These are phyloP conservation scores for Eretmocerus hayati DNA, from an alignment of 2,888 invertebrate genomes.

Conservation along the genomic window DNA sequence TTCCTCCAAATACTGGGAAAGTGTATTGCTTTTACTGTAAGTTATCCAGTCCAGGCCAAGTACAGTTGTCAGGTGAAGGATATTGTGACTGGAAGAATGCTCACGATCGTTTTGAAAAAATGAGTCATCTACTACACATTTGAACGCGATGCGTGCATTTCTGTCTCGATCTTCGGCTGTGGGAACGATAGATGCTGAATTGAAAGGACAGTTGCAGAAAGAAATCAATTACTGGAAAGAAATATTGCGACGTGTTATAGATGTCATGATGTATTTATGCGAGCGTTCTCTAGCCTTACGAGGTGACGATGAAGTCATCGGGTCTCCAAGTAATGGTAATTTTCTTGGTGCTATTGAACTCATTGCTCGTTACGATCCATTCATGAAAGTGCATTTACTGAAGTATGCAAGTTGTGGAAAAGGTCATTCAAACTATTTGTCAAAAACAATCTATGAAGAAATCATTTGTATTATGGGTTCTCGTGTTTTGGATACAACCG, in stretches of 20 bases:
- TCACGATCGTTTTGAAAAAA: no score
- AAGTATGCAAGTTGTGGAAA: conserved; percentile 9
- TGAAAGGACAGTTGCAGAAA: conserved; percentile 17
- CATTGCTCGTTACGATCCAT: conserved; percentile 15
- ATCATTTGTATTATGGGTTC: not conserved
- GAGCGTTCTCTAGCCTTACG: conserved; percentile 29
- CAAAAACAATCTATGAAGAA: conserved; percentile 2
- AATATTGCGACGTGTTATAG: conserved; percentile 28
- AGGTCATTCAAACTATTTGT: conserved; percentile 2
- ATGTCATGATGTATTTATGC: conserved; percentile 26
- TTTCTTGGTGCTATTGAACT: conserved; percentile 31
- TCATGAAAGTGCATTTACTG: conserved; percentile 11
- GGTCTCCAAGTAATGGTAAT: conserved; percentile 30
- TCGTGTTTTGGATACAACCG: not conserved
- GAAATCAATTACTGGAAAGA: conserved; percentile 28
- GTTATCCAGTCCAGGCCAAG: not conserved
- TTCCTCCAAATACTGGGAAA: conserved; percentile 6
- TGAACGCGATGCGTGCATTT: no score
- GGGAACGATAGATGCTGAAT: not conserved
- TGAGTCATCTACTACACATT: no score
- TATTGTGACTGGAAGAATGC: not conserved
- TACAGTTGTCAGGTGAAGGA: conserved; percentile 1
- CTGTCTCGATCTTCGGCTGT: no score
- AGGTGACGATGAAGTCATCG: conserved; percentile 28
- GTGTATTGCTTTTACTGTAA: not conserved